These are phyloP conservation scores for Muscicapa striata DNA, from an alignment of 2,797 vertebrate species.

Conservation along the genomic window DNA sequence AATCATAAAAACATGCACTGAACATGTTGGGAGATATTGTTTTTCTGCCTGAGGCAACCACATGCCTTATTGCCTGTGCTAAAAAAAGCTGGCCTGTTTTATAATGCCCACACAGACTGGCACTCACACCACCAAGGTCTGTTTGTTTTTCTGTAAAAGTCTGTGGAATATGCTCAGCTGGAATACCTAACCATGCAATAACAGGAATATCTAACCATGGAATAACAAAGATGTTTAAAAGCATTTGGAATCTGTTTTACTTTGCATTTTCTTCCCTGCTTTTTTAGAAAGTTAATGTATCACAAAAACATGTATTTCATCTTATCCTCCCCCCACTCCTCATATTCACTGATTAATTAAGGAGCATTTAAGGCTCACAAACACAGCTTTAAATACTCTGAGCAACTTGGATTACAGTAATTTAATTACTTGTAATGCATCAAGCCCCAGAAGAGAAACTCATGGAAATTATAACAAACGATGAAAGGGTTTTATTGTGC, in stretches of 20 bases:
- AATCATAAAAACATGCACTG: neutral
- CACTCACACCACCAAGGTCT: neutral
- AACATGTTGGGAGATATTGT: neutral
- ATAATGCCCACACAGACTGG: neutral
- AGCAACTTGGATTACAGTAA: neutral
- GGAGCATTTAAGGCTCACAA: neutral
- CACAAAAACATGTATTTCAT: neutral
- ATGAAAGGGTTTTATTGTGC: conserved; percentile 46
- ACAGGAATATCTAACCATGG: neutral
- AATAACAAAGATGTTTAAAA: neutral
- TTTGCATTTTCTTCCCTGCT: neutral
- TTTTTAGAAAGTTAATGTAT: neutral
- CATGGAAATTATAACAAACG: neutral
- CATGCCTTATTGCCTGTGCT: neutral
- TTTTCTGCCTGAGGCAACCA: conserved; percentile 3
- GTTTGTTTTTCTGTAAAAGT: neutral
- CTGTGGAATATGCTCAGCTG: neutral
- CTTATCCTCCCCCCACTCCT: neutral
- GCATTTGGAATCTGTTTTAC: neutral
- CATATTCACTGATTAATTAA: neutral
- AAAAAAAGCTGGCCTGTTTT: neutral
- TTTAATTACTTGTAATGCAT: neutral
- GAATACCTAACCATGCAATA: neutral
- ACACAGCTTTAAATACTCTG: neutral
- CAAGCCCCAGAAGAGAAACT: neutral